Evolutionary conservation across 1,140 invertebrate species (phyloP).

Genomic region (Drosophila navojoa): DNA sequence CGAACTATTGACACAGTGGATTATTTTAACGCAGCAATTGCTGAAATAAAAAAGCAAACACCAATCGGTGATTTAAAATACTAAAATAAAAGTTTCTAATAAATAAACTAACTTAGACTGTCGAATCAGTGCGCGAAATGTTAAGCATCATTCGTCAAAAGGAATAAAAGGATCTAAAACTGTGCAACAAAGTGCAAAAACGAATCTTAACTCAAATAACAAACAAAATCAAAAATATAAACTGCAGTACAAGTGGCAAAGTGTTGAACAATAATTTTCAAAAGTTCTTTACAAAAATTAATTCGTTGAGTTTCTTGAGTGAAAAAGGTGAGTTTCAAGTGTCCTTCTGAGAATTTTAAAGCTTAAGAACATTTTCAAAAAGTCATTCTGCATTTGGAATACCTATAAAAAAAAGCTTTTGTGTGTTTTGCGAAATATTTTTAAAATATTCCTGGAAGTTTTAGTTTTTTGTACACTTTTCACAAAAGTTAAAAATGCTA

Average conservation of each 20-base stretch:
- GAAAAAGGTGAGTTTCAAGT: constrained; percentile 69
- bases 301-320: constrained; percentile 60
- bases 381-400: no score
- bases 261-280: constrained; percentile 48
- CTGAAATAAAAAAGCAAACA: constrained; percentile 19
- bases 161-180: constrained; percentile 58
- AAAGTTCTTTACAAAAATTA: constrained; percentile 47
- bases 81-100: constrained; percentile 42
- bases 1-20: constrained; percentile 65
- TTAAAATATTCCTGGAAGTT: neutral
- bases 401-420: neutral
- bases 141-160: constrained; percentile 47
- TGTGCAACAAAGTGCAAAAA: constrained; percentile 60
- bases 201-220: constrained; percentile 33
- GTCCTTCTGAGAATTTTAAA: constrained; percentile 33
- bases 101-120: constrained; percentile 41
- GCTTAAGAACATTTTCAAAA: neutral
- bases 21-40: constrained; percentile 42
- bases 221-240: constrained; percentile 29
- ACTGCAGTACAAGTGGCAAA: constrained; percentile 50
- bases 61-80: constrained; percentile 29
- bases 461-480: no score
- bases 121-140: constrained; percentile 65
- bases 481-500: no score
- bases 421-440: neutral